Evolutionary conservation across 2,113 vertebrate species (phyloP).

Genomic region (Ictalurus furcatus): DNA sequence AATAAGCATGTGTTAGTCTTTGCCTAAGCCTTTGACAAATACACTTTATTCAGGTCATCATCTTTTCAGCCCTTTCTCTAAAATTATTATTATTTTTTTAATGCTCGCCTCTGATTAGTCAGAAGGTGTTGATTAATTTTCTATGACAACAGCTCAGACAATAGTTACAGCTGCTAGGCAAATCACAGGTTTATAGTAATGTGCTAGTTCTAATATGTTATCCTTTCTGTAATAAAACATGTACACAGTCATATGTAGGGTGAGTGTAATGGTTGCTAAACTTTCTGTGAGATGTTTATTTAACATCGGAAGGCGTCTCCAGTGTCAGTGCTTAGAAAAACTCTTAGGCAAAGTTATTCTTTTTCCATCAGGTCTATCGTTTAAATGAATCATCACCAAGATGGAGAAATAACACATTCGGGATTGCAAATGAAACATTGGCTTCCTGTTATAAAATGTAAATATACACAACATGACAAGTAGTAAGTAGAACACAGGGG

Average conservation of each 20-base stretch:
- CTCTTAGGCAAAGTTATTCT: neutral
- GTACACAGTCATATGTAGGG: neutral
- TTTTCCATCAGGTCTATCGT: neutral
- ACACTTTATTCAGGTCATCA: neutral
- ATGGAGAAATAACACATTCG: neutral
- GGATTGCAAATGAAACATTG: too few species aligned
- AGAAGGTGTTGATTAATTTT: neutral
- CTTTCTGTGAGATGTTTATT: neutral
- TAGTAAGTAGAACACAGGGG: neutral
- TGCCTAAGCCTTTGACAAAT: neutral
- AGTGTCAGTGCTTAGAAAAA: neutral
- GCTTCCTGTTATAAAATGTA: neutral
- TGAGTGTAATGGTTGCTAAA: neutral
- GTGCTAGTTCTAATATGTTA: neutral
- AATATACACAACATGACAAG: neutral
- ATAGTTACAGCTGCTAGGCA: neutral
- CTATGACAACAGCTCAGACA: neutral
- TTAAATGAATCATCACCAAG: neutral
- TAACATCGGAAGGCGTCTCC: neutral
- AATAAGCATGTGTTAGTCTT: neutral
- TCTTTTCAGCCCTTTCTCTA: neutral
- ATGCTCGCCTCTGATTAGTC: neutral
- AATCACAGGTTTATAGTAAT: neutral
- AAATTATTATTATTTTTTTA: neutral
- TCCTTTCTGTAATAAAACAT: neutral